Conservation (phyloP, 2,797 vertebrate species). For the Lutjanus argentimaculatus region DNA sequence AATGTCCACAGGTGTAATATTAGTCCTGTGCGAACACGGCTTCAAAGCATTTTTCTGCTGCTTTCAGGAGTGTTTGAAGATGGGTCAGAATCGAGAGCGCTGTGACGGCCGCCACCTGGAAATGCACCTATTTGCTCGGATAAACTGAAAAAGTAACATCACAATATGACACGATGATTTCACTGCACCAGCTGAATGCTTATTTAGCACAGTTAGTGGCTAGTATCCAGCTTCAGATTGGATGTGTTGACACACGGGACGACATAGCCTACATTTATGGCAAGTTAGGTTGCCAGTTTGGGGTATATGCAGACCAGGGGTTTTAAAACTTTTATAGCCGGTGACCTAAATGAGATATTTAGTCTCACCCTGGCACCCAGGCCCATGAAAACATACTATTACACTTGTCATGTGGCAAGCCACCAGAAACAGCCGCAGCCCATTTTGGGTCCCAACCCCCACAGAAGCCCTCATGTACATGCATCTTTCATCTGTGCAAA, state of each 20-base stretch:
- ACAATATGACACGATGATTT: conserved; percentile 54
- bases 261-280: conserved; percentile 78
- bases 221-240: conserved; percentile 56
- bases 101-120: conserved; percentile 27
- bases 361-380: conserved; percentile 76
- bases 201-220: conserved; percentile 64
- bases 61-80: conserved; percentile 37
- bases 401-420: conserved; percentile 77
- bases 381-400: conserved; percentile 77
- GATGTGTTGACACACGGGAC: conserved; percentile 73
- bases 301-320: conserved; percentile 72
- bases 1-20: conserved; percentile 44
- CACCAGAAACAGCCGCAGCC: conserved; percentile 71
- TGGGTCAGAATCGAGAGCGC: conserved; percentile 13
- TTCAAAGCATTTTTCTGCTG: conserved; percentile 63
- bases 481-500: conserved; percentile 61
- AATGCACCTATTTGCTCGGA: conserved; percentile 5
- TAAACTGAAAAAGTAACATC: conserved; percentile 50
- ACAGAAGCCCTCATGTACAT: conserved; percentile 45
- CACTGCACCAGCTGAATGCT: conserved; percentile 47
- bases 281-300: conserved; percentile 67
- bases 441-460: conserved; percentile 70
- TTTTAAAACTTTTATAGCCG: conserved; percentile 79
- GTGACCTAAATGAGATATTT: conserved; percentile 82
- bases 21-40: conserved; percentile 19